These are phyloP conservation scores for Lasioglossum baleicum DNA, from an alignment of 1,140 invertebrate species.

Conservation along the genomic window DNA sequence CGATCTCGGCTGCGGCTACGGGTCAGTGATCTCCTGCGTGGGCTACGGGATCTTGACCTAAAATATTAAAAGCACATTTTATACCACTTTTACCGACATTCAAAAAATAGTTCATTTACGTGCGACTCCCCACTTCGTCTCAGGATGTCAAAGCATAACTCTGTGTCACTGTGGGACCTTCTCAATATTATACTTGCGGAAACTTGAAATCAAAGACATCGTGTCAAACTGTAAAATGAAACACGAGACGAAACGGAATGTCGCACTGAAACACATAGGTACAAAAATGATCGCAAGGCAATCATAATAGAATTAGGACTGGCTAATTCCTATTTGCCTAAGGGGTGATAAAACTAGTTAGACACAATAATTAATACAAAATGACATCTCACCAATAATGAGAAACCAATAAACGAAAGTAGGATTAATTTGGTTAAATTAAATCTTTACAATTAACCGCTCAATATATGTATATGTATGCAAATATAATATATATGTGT, in stretches of 20 bases:
- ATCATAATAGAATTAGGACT: slow-evolving; percentile 73
- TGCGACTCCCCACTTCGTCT: slow-evolving; percentile 35
- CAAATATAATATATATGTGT: slow-evolving; percentile 26
- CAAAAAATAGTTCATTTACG: slow-evolving; percentile 37
- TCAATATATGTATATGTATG: slow-evolving; percentile 48
- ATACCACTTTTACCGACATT: slow-evolving; percentile 33
- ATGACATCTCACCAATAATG: slow-evolving; percentile 71
- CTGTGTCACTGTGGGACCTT: neutral
- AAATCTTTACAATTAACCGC: slow-evolving; percentile 62
- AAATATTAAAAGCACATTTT: slow-evolving; percentile 67
- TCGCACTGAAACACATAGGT: slow-evolving; percentile 67
- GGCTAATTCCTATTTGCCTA: slow-evolving; percentile 73
- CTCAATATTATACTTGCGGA: neutral
- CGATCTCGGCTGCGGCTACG: slow-evolving; percentile 78
- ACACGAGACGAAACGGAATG: slow-evolving; percentile 57
- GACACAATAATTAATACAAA: slow-evolving; percentile 73
- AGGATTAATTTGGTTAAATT: slow-evolving; percentile 66
- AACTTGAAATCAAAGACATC: neutral
- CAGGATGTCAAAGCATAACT: slow-evolving; percentile 1
- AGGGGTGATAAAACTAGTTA: slow-evolving; percentile 73
- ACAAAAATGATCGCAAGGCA: slow-evolving; percentile 73
- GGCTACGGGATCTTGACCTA: slow-evolving; percentile 78
- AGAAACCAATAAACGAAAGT: slow-evolving; percentile 71
- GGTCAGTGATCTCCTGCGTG: slow-evolving; percentile 75
- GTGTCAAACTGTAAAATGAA: neutral